Percentiles rank a stretch among this genome's conserved stretches.
phyloP scores from a whole-genome alignment of 2,888 invertebrate species.

The Dolichomitus sp. region DNA sequence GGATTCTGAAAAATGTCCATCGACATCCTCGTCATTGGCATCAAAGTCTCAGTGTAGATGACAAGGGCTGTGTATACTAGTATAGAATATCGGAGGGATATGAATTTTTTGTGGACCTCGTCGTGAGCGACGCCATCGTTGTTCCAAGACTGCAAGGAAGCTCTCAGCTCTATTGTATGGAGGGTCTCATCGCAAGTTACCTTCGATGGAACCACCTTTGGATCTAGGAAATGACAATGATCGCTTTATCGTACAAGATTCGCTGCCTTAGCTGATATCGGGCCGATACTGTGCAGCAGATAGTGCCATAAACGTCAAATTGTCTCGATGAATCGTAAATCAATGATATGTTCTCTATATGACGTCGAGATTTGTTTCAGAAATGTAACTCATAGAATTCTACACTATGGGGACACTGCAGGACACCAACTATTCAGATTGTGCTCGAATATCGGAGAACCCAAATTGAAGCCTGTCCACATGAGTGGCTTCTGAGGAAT shows the following conservation, averaged over 20 bases:
- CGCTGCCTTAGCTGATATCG: background rate
- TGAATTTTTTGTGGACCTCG: background rate
- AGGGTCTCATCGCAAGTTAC: background rate
- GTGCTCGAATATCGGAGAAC: slow-evolving; percentile 6
- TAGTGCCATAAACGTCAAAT: background rate
- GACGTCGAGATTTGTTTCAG: background rate
- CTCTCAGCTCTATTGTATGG: background rate
- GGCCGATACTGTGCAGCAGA: background rate
- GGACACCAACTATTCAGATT: slow-evolving; percentile 2
- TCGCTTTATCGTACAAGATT: background rate
- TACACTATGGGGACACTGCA: background rate
- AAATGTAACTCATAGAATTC: background rate
- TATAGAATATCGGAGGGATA: slow-evolving; percentile 3
- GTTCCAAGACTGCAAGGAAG: background rate
- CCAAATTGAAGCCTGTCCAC: background rate
- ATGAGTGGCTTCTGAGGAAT: slow-evolving; percentile 28
- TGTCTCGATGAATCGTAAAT: background rate
- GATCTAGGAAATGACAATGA: slow-evolving; percentile 3
- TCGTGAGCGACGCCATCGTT: background rate
- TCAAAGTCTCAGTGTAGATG: slow-evolving; percentile 3
- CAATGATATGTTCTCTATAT: background rate
- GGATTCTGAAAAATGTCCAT: slow-evolving; percentile 12
- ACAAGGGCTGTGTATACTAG: background rate
- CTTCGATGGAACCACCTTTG: background rate
- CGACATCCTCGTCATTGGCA: slow-evolving; percentile 13